These are phyloP conservation scores for Morpho helenor DNA, from an alignment of 2,888 invertebrate genomes.

Conservation along the genomic window DNA sequence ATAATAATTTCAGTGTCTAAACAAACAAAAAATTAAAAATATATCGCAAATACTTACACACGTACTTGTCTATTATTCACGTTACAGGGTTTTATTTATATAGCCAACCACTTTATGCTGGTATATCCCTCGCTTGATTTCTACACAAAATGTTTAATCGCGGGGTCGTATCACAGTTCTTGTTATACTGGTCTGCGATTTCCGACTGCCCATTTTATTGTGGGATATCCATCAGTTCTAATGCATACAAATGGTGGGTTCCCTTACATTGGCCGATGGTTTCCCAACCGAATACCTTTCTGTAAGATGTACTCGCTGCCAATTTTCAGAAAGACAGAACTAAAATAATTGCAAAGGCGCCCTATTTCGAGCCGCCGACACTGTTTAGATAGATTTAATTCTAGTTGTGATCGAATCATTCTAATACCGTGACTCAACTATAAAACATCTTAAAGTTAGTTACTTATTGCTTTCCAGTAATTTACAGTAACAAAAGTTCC, in stretches of 20 bases:
- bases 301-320: conserved; percentile 75
- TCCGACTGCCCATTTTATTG: conserved; percentile 50
- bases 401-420: conserved; percentile 57
- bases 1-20: background rate
- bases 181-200: background rate
- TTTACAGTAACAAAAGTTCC: too few species aligned
- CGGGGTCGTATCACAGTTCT: conserved; percentile 38
- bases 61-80: conserved; percentile 49
- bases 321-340: conserved; percentile 79
- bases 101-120: conserved; percentile 47
- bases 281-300: conserved; percentile 76
- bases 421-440: conserved; percentile 12
- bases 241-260: conserved; percentile 8
- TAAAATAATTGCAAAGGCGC: conserved; percentile 78
- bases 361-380: conserved; percentile 71
- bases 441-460: background rate
- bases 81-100: conserved; percentile 73
- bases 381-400: conserved; percentile 70
- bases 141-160: background rate
- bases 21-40: conserved; percentile 14
- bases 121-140: conserved; percentile 37
- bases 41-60: conserved; percentile 20
- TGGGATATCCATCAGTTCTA: conserved; percentile 46
- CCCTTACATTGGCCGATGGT: conserved; percentile 48
- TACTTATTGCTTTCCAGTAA: too few species aligned